Base-by-base conservation (phyloP, 2,888 invertebrate genomes). In the Malacosoma neustria region DNA sequence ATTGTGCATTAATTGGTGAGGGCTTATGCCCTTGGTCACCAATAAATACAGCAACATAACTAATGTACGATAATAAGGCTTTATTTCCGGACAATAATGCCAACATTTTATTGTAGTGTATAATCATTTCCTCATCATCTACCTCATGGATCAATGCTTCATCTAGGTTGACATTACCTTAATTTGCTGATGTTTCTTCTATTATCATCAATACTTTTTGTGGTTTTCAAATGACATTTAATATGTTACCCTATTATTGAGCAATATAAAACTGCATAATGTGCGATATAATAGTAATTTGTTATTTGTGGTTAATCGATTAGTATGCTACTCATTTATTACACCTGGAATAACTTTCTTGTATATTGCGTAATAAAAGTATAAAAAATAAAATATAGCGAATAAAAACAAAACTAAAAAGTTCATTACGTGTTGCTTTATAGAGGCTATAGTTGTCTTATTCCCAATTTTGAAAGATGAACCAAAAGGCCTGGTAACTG, bases 11-110 rank as follows among this genome's bases (percentile, higher is more conserved):
- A 54, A 48, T n/a, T n/a, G n/a, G n/a, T n/a, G n/a, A n/a, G n/a
- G n/a, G n/a, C n/a, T n/a, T n/a, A n/a, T n/a, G n/a, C n/a, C 67
- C 65, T 68, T 64, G 62, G 50, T 39, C 51, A 55, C 48, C 59
- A 65, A 66, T 67, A 61, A 64, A 54, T 57, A 47, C 44, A 57
- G 46, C 50, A 48, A 46, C 45, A 44, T 50, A 54, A 50, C 51
- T 61, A 58, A 52, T 56, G 48, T 45, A 54, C 52, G 43, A 51
- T 55, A 54, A 61, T 57, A 55, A 54, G 46, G 52, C 43, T 45
- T 37, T 43, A 51, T 57, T 60, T 65, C 63, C 57, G 55, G 58
- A 46, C 43, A 39, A 51, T 49, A 45, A 48, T 22, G 9, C 9
- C 6, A 22, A 9, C 22, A 22, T 22, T 22, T 22, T 7, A 3